Conservation (phyloP, 2,113 vertebrate genomes). For the Catharus bicknelli region DNA sequence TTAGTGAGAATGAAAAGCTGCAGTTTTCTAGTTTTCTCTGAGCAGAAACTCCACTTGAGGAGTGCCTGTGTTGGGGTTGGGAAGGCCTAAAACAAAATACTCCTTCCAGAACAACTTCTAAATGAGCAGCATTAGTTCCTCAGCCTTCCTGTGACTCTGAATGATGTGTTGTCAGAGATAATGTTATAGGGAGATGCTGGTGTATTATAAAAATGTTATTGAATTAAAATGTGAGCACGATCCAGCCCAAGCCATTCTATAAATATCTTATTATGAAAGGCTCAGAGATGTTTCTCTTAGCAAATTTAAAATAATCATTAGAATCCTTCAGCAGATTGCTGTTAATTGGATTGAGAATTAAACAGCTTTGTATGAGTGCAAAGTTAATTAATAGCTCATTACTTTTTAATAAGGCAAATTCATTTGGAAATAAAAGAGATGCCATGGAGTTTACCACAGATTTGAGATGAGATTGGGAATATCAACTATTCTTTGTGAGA, state of each 20-base stretch:
- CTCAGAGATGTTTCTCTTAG: conserved; percentile 83
- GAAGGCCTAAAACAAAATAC: not conserved
- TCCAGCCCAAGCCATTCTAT: conserved; percentile 65
- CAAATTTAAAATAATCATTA: conserved; percentile 84
- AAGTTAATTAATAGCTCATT: conserved; percentile 86
- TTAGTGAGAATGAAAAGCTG: not conserved
- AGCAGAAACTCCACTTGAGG: not conserved
- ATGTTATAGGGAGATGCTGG: not conserved
- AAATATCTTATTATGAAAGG: conserved; percentile 78
- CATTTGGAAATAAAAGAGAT: conserved; percentile 75
- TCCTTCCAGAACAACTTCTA: not conserved
- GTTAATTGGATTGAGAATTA: conserved; percentile 85
- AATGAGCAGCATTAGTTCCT: not conserved
- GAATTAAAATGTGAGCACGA: conserved; percentile 61
- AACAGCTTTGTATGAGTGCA: conserved; percentile 78
- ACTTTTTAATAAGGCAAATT: conserved; percentile 82
- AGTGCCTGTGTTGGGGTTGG: not conserved
- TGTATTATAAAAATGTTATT: conserved; percentile 59
- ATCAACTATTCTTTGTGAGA: conserved; percentile 40
- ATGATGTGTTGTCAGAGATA: not conserved
- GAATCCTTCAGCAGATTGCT: conserved; percentile 82
- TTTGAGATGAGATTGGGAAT: conserved; percentile 67
- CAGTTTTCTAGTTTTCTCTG: not conserved
- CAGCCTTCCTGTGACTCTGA: not conserved
- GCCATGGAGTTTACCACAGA: conserved; percentile 67